These are phyloP conservation scores for Sebastes oblongus DNA, from an alignment of 2,797 vertebrate genomes.

Conservation along the genomic window DNA sequence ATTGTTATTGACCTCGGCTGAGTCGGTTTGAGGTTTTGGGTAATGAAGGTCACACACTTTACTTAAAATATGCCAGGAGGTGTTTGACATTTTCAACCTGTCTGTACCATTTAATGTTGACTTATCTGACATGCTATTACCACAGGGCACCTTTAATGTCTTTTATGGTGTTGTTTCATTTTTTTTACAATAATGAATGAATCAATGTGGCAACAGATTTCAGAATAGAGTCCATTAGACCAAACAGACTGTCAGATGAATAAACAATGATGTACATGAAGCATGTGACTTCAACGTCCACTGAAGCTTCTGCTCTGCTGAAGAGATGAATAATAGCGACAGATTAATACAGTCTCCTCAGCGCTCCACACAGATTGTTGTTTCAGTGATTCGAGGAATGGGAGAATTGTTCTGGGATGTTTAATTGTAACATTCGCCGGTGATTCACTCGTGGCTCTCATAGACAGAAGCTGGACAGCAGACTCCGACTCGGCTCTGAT, in stretches of 20 bases:
- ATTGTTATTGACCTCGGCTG: slow-evolving; percentile 3
- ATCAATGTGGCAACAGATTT: not conserved
- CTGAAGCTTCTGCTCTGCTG: not conserved
- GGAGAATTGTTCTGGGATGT: not conserved
- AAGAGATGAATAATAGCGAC: not conserved
- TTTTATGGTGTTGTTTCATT: not conserved
- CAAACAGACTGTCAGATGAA: not conserved
- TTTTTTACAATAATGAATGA: not conserved
- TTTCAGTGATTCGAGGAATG: not conserved
- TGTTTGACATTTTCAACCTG: slow-evolving; percentile 29
- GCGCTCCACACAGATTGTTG: not conserved
- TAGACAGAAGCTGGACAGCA: no score
- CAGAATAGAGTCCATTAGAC: not conserved
- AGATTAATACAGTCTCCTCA: not conserved
- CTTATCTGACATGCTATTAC: not conserved
- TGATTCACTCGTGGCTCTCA: no score
- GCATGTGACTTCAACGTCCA: not conserved
- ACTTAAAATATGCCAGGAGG: not conserved
- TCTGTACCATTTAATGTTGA: not conserved
- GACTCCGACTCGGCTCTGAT: no score
- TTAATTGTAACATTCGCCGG: not conserved
- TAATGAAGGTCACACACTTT: slow-evolving; percentile 12
- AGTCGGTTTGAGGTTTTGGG: not conserved
- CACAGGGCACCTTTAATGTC: not conserved
- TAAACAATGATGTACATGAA: not conserved